Base-by-base conservation (phyloP, 2,888 invertebrate genomes). In the Parthenolecanium corni region DNA sequence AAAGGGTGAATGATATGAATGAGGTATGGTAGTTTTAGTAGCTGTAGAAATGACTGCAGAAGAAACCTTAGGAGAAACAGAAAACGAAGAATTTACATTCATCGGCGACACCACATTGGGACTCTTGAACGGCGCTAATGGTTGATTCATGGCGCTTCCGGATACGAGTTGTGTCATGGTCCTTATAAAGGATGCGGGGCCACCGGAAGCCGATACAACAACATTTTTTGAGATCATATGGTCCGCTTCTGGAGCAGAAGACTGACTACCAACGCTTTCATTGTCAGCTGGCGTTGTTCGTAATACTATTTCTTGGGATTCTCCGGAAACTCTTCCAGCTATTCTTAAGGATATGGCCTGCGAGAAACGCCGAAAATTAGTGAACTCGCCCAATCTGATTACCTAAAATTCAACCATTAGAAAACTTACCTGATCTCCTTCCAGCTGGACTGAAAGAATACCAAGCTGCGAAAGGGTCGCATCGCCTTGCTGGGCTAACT, bases 401-500 rank as follows among this genome's bases (percentile, higher is more conserved):
- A 46, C 1, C 2, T 46, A n/a, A n/a, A n/a, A n/a, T n/a, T 6
- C 23, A 47, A 47, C 21, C 21, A 51, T 20, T 14, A 20, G 11
- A 11, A 51, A 51, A 23, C 23, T 51, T 71, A 86, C 86, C 73
- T 87, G 85, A 77, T 88, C 89, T 69, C 87, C 88, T 77, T 88
- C 93, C 70, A 95, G 83, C 79, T 96, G 95, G 72, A 96, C 93
- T 69, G 93, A 91, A 66, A 94, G 82, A 70, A 96, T 92, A 68
- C 95, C 95, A 72, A 96, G 83, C 71, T 91, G 88, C 66, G 89
- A 84, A 71, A 96, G 81, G 70, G 86, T 86, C 68, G 86, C 82
- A 71, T 90, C 89, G 68, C 93, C 92, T 75, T 90, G 89, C 72
- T 88, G 86, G 68, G 95, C 95, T 73, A 96, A 79, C 76, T 89